These are phyloP conservation scores for Physeter macrocephalus DNA, from an alignment of 2,113 vertebrate species.

Conservation along the genomic window DNA sequence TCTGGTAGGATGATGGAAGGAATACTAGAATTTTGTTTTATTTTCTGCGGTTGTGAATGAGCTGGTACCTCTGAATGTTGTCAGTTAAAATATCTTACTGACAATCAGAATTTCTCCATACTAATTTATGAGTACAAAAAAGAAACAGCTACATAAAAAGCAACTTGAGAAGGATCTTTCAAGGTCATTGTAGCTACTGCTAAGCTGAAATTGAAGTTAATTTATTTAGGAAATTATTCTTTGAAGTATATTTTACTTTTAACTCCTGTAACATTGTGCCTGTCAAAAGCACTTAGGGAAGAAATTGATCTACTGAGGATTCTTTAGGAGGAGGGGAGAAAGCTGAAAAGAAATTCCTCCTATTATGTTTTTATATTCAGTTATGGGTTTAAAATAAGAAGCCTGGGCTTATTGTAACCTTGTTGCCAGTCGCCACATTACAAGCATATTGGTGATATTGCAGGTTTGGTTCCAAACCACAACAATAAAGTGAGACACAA, in stretches of 20 bases:
- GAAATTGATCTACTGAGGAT: not conserved
- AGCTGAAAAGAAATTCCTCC: not conserved
- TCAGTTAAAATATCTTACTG: not conserved
- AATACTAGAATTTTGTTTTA: not conserved
- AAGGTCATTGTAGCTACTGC: not conserved
- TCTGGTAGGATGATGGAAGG: not conserved
- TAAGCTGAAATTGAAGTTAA: not conserved
- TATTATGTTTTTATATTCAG: not conserved
- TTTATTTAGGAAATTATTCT: slow-evolving; percentile 22
- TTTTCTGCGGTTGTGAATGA: not conserved
- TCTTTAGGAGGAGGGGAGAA: not conserved
- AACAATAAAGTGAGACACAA: not conserved
- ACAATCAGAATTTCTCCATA: not conserved
- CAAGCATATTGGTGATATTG: not conserved
- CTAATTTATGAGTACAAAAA: not conserved
- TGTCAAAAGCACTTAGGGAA: not conserved
- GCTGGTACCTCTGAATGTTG: not conserved
- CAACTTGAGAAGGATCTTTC: not conserved
- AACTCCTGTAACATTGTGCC: not conserved
- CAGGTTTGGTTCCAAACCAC: not conserved
- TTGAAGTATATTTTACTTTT: slow-evolving; percentile 10
- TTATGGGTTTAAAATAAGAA: not conserved
- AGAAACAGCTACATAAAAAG: not conserved
- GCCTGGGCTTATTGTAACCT: not conserved
- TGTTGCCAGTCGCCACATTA: not conserved